phyloP scores from a whole-genome alignment of 92 coral and sea anemone genomes.

The Heteractis magnifica region DNA sequence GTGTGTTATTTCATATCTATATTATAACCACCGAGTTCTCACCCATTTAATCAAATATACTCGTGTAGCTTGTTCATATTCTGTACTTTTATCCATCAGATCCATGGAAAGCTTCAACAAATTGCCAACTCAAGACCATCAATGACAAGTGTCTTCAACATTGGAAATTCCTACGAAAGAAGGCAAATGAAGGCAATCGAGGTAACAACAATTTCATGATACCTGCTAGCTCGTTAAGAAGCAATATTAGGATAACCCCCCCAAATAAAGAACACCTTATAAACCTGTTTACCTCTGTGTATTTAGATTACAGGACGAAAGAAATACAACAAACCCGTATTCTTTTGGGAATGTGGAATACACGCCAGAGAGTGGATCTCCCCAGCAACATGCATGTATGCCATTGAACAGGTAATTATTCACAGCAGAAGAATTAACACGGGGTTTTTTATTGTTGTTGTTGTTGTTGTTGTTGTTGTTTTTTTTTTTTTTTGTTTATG shows the following conservation, averaged over 20 bases:
- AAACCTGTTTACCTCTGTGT: neutral
- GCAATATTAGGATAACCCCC: neutral
- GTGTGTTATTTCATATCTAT: too few relatives aligned
- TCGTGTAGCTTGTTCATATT: neutral
- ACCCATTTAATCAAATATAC: too few relatives aligned
- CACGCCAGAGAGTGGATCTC: conserved; percentile 74
- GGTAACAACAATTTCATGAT: conserved; percentile 29
- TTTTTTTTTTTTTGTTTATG: too few relatives aligned
- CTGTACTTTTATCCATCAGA: conserved; percentile 7
- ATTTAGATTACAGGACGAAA: conserved; percentile 43
- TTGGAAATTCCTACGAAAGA: conserved; percentile 58
- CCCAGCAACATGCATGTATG: conserved; percentile 69
- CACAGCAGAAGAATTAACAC: neutral
- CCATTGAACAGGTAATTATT: conserved; percentile 49
- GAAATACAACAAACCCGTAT: conserved; percentile 35
- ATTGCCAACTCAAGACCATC: conserved; percentile 25
- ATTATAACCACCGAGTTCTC: too few relatives aligned
- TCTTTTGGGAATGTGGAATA: conserved; percentile 71
- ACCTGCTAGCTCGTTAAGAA: neutral
- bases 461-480: too few relatives aligned
- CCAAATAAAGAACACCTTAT: neutral
- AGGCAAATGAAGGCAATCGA: conserved; percentile 44
- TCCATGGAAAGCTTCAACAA: conserved; percentile 30
- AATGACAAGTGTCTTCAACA: conserved; percentile 17
- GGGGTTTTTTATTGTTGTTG: too few relatives aligned